Conservation (phyloP, 2,797 vertebrate species). For the Acanthurus leucopareius region DNA sequence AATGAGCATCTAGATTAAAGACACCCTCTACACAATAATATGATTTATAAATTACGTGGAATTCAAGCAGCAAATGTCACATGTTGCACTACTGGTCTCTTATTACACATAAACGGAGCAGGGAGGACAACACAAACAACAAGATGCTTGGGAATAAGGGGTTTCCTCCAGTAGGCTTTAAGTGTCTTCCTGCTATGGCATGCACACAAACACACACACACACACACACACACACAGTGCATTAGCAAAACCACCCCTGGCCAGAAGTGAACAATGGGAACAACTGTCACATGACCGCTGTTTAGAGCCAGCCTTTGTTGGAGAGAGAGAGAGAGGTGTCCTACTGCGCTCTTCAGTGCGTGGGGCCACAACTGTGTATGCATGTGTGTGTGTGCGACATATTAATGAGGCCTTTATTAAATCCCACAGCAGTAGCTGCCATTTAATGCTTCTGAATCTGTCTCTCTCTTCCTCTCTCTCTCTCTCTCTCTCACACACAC, state of each 20-base stretch:
- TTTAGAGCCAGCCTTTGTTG: conserved; percentile 77
- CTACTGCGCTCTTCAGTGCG: conserved; percentile 75
- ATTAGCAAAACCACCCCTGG: conserved; percentile 80
- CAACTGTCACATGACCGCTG: conserved; percentile 84
- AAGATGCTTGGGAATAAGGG: conserved; percentile 63
- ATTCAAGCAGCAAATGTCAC: conserved; percentile 25
- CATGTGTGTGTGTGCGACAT: conserved; percentile 70
- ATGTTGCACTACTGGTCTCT: conserved; percentile 34
- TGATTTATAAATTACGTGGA: conserved; percentile 10
- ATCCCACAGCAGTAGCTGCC: conserved; percentile 75
- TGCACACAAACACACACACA: conserved; percentile 25
- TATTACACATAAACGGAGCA: conserved; percentile 40
- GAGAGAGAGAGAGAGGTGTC: conserved; percentile 61
- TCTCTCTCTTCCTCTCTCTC: neutral
- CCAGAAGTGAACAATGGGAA: conserved; percentile 79
- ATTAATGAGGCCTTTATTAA: conserved; percentile 82
- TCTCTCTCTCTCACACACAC: conserved; percentile 19
- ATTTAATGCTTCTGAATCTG: conserved; percentile 57
- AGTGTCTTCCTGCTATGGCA: conserved; percentile 72
- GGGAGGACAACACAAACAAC: conserved; percentile 56
- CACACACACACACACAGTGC: conserved; percentile 46
- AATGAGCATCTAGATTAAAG: neutral
- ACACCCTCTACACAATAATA: conserved; percentile 5
- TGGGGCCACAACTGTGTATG: conserved; percentile 62
- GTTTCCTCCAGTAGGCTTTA: conserved; percentile 68